These are phyloP conservation scores for Blennius ocellaris DNA, from an alignment of 2,113 vertebrate genomes.

Conservation along the genomic window DNA sequence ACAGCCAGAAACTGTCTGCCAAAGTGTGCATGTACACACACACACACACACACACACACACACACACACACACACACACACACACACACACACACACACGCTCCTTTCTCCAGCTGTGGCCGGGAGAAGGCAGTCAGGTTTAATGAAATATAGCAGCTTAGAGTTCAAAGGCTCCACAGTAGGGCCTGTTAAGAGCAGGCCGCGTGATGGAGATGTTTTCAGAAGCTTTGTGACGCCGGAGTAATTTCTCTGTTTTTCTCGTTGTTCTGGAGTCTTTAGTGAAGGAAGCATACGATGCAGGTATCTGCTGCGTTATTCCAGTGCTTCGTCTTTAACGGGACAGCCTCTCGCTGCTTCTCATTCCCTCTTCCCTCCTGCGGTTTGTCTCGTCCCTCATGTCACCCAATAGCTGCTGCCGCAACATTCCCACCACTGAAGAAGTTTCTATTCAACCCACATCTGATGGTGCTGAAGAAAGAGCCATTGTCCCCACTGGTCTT, in stretches of 20 bases:
- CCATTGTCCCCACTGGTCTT: conserved; percentile 75
- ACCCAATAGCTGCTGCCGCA: conserved; percentile 73
- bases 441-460: conserved; percentile 77
- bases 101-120: conserved; percentile 47
- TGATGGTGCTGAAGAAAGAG: conserved; percentile 79
- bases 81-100: conserved; percentile 13
- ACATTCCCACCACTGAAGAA: conserved; percentile 78
- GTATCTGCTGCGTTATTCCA: conserved; percentile 25
- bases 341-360: conserved; percentile 66
- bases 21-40: no score
- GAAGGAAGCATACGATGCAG: conserved; percentile 48
- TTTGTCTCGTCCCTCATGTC: conserved; percentile 72
- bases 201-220: conserved; percentile 78
- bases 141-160: conserved; percentile 79
- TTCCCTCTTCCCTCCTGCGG: conserved; percentile 43
- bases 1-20: conserved; percentile 7
- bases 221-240: conserved; percentile 72
- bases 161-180: conserved; percentile 80
- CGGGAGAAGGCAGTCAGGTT: conserved; percentile 61
- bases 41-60: no score
- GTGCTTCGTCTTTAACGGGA: conserved; percentile 53
- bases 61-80: no score
- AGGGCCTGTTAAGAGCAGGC: conserved; percentile 64
- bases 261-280: conserved; percentile 46
- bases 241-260: conserved; percentile 56